These are phyloP conservation scores for Serinus canaria DNA, from an alignment of 2,113 vertebrate genomes.

Conservation along the genomic window DNA sequence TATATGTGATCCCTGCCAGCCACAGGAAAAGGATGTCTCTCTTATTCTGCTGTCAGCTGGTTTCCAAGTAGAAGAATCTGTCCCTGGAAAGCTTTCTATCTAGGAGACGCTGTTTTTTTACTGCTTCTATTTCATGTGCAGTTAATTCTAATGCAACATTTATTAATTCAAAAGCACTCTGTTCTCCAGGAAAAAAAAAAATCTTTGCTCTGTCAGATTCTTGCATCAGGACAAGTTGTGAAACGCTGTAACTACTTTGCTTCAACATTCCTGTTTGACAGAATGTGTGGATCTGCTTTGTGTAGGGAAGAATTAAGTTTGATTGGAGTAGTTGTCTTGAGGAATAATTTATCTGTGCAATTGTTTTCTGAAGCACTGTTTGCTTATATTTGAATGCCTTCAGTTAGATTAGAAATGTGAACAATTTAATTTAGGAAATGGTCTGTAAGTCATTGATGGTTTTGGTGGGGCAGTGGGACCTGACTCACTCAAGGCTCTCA, in stretches of 20 bases:
- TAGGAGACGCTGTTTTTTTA: background rate
- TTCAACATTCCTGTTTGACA: background rate
- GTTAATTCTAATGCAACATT: constrained; percentile 53
- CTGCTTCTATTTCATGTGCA: constrained; percentile 30
- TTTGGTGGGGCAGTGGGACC: background rate
- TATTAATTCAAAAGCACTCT: constrained; percentile 57
- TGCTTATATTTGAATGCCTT: background rate
- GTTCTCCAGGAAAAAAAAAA: constrained; percentile 31
- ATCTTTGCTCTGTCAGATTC: constrained; percentile 46
- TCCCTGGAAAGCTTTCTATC: constrained; percentile 11
- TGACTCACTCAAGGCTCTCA: background rate
- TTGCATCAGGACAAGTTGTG: constrained; percentile 14
- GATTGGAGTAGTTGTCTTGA: constrained; percentile 30
- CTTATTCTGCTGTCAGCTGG: background rate
- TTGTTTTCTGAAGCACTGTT: constrained; percentile 11
- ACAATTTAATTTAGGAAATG: background rate
- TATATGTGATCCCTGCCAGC: background rate
- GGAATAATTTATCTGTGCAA: constrained; percentile 24
- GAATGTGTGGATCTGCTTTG: constrained; percentile 18
- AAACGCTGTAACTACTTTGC: constrained; percentile 9
- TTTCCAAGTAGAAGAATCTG: background rate
- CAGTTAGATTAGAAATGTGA: background rate
- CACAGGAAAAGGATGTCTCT: background rate
- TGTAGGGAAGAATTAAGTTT: constrained; percentile 18
- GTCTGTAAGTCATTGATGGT: background rate